phyloP scores from a whole-genome alignment of 2,113 vertebrate species.

The Apteryx owenii region DNA sequence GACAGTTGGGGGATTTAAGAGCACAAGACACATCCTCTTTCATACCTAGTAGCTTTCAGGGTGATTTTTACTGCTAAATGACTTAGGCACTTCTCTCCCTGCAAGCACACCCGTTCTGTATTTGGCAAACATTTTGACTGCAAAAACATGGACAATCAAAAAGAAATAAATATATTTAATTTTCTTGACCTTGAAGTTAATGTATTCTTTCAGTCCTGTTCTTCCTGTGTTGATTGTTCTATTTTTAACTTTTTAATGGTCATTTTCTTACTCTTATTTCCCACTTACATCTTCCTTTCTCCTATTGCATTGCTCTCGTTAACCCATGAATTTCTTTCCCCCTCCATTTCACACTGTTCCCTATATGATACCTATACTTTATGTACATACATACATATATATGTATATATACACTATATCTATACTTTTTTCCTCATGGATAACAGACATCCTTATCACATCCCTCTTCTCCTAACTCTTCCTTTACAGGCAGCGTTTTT shows the following conservation, averaged over 20 bases:
- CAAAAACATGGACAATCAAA: background rate
- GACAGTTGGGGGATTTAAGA: background rate
- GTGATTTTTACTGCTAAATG: background rate
- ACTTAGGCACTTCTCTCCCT: background rate
- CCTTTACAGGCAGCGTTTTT: background rate
- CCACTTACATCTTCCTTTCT: background rate
- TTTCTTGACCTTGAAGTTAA: background rate
- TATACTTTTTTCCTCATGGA: background rate
- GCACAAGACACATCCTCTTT: background rate
- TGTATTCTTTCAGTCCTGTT: background rate
- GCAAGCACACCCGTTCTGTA: background rate
- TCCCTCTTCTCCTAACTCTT: background rate
- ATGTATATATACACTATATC: background rate
- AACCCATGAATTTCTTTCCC: background rate
- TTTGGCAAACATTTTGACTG: background rate
- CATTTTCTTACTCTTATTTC: background rate
- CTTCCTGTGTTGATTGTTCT: background rate
- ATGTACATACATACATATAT: background rate
- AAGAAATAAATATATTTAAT: background rate
- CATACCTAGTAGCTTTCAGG: background rate
- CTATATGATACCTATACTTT: no score
- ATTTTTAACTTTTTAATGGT: background rate
- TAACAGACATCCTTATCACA: background rate
- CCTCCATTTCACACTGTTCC: background rate
- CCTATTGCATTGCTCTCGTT: background rate